phyloP scores from a whole-genome alignment of 2,797 vertebrate genomes.

The Hirundo rustica region DNA sequence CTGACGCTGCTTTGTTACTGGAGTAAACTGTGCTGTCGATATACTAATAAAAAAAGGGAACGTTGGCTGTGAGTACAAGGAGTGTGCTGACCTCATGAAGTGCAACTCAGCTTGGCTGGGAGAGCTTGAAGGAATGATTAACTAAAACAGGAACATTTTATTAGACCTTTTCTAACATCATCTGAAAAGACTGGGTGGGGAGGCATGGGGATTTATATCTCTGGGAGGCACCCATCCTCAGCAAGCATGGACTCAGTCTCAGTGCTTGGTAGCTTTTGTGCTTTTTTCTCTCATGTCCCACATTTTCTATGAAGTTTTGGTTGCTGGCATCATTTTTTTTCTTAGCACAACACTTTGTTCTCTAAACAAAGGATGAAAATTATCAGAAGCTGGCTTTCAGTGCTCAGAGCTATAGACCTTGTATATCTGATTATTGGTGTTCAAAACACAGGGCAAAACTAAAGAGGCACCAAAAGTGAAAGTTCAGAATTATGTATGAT shows the following conservation, averaged over 20 bases:
- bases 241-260: neutral
- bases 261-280: neutral
- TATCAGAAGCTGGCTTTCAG: neutral
- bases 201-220: neutral
- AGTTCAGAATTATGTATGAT: neutral
- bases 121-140: constrained; percentile 28
- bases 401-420: neutral
- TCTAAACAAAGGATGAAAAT: neutral
- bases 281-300: neutral
- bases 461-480: neutral
- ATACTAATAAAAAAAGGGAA: neutral
- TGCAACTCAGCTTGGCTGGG: neutral
- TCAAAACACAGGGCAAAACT: neutral
- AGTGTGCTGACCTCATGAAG: constrained; percentile 23
- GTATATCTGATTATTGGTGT: neutral
- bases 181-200: neutral
- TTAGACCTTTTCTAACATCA: neutral
- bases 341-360: neutral
- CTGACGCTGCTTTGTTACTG: neutral
- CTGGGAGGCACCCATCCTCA: neutral
- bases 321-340: neutral
- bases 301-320: neutral
- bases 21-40: neutral
- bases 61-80: neutral
- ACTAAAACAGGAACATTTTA: neutral